Evolutionary conservation across 2,888 invertebrate species (phyloP), one percentile per base, ranked within the genome.

Genomic region (Dendrolimus houi): DNA sequence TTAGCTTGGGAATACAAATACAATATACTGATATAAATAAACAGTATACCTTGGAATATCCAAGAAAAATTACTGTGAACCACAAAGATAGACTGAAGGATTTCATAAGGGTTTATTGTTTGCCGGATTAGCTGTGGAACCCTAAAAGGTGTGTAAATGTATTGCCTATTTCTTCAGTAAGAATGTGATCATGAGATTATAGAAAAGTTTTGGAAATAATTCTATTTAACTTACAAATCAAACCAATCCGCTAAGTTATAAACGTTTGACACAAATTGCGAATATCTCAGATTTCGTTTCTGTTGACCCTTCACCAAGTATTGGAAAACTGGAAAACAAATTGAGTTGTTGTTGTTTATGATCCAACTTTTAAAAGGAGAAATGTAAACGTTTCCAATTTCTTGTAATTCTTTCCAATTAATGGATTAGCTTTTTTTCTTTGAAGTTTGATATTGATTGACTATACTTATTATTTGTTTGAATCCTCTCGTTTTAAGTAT

Each of bases 311-410:
- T 66, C 64, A 63, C 64, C 60, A 71, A 76, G 74, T 77, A 75
- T 72, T 62, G 71, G 66, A 57, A 72, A 72, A 75, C 69, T 73
- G 64, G 60, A 62, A 67, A 75, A 72, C 72, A 70, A 77, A 71
- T 71, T 64, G 65, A 69, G 66, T 68, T 66, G 66, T 69, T 67
- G 68, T 67, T 70, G 67, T 74, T 77, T 74, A 68, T 71, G 66
- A 64, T 64, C 53, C 55, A 64, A 67, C 64, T 67, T 63, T 64
- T 64, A 60, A 62, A 64, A 62, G 64, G 64, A 59, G 9, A 61
- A 64, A 60, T 60, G 57, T 56, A 55, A 53, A 54, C 55, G 47
- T 47, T 47, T 47, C 47, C 2, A 1, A 47, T 47, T 47, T 47
- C 9, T 47, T 10, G 47, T 47, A 47, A 47, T 40, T 29, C 17